Conservation (phyloP, 2,113 vertebrate species). For the Uria aalge region DNA sequence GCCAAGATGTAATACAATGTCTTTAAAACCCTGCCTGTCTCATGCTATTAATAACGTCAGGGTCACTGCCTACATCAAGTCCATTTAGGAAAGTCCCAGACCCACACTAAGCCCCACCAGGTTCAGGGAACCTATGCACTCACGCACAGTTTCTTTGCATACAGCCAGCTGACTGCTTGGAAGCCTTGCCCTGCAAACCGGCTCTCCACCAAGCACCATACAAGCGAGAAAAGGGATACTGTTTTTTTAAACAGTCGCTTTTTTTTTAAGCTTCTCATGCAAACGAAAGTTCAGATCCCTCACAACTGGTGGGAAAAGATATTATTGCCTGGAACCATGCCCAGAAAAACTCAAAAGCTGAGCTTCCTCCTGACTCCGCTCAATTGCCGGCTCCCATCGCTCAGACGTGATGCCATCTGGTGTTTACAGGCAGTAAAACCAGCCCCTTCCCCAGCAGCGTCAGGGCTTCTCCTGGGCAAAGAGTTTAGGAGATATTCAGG, state of each 20-base stretch:
- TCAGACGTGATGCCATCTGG: background rate
- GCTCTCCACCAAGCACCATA: background rate
- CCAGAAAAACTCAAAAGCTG: background rate
- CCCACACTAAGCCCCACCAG: background rate
- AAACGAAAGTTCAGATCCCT: conserved; percentile 16
- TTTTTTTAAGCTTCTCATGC: background rate
- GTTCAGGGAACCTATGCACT: accelerated
- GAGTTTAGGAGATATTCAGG: background rate
- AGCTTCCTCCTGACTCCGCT: background rate
- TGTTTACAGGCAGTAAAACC: background rate
- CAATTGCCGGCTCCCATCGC: background rate
- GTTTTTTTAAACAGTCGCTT: background rate
- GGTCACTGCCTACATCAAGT: background rate
- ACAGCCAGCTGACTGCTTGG: background rate
- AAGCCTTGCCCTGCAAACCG: background rate
- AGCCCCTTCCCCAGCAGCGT: background rate
- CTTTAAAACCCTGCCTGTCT: background rate
- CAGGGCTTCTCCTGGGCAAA: background rate
- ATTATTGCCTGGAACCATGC: conserved; percentile 14
- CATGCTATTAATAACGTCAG: background rate
- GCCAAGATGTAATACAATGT: accelerated
- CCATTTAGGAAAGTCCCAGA: background rate
- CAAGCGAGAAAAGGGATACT: background rate
- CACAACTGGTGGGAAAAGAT: conserved; percentile 29
- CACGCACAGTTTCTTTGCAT: accelerated